Conservation (phyloP, 2,888 invertebrate species). For the Allolobophora icterica region DNA sequence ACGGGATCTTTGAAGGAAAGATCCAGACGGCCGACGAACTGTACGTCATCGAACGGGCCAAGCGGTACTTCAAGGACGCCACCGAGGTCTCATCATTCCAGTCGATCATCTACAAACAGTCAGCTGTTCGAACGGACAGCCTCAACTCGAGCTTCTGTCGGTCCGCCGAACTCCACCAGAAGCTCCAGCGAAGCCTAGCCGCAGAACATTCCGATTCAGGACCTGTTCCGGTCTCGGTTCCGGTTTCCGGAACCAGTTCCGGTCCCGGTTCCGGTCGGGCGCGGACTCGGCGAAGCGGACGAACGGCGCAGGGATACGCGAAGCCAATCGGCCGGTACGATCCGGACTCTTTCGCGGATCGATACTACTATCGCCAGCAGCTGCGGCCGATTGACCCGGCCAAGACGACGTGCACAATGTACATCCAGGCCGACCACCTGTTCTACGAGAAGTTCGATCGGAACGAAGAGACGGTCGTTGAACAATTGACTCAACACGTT, state of each 20-base stretch:
- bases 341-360: not conserved
- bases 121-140: slow-evolving; percentile 74
- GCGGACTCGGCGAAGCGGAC: not conserved
- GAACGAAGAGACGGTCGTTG: slow-evolving; percentile 86
- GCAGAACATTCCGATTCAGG: not conserved
- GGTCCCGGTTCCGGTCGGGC: not conserved
- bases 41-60: slow-evolving; percentile 89
- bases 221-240: not conserved
- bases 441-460: slow-evolving; percentile 52
- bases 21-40: slow-evolving; percentile 70
- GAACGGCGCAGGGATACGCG: slow-evolving; percentile 27
- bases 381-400: slow-evolving; percentile 60
- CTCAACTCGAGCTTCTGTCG: slow-evolving; percentile 49
- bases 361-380: slow-evolving; percentile 7
- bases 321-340: not conserved
- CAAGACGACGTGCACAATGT: slow-evolving; percentile 72
- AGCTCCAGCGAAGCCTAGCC: slow-evolving; percentile 28
- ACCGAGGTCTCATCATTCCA: slow-evolving; percentile 69
- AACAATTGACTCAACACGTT: slow-evolving; percentile 91
- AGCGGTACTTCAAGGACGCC: slow-evolving; percentile 90
- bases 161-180: slow-evolving; percentile 50
- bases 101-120: slow-evolving; percentile 90
- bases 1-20: slow-evolving; percentile 88
- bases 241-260: not conserved
- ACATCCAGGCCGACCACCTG: slow-evolving; percentile 57